A percentile compares a stretch with the other conserved stretches of the same genome.
These are phyloP conservation scores for Tursiops truncatus DNA, from an alignment of 2,113 vertebrate genomes.

Conservation along the genomic window DNA sequence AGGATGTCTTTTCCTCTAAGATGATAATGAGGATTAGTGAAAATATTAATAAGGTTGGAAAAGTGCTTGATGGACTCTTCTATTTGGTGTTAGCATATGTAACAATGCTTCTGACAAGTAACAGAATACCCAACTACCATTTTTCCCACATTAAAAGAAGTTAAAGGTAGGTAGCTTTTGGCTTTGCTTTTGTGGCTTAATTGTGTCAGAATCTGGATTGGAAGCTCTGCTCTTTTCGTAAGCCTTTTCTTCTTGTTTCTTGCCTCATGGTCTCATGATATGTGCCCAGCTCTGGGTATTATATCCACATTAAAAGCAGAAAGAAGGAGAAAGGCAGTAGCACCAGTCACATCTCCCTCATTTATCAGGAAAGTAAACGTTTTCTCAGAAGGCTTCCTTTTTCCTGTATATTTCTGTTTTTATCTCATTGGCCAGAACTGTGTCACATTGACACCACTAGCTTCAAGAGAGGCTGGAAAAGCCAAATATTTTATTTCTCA, in stretches of 20 bases:
- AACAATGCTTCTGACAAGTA: neutral
- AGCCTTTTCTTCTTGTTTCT: neutral
- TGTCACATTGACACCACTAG: neutral
- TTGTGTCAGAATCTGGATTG: neutral
- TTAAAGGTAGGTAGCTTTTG: neutral
- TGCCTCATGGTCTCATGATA: neutral
- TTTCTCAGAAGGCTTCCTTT: neutral
- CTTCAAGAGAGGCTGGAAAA: neutral
- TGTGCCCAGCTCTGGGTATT: neutral
- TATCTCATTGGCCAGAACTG: neutral
- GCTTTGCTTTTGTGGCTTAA: neutral
- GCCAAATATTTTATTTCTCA: neutral
- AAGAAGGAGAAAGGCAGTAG: neutral
- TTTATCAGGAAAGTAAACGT: neutral
- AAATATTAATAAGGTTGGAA: neutral
- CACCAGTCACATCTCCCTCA: neutral
- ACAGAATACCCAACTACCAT: neutral
- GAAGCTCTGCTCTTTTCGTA: neutral
- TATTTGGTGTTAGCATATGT: neutral
- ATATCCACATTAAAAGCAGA: neutral
- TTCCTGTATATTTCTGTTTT: neutral
- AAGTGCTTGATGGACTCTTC: neutral
- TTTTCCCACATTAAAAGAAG: constrained; percentile 4
- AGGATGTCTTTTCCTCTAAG: neutral
- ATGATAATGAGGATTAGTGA: neutral